Base-by-base conservation (phyloP, 2,113 vertebrate species). In the Pygoscelis antarcticus region DNA sequence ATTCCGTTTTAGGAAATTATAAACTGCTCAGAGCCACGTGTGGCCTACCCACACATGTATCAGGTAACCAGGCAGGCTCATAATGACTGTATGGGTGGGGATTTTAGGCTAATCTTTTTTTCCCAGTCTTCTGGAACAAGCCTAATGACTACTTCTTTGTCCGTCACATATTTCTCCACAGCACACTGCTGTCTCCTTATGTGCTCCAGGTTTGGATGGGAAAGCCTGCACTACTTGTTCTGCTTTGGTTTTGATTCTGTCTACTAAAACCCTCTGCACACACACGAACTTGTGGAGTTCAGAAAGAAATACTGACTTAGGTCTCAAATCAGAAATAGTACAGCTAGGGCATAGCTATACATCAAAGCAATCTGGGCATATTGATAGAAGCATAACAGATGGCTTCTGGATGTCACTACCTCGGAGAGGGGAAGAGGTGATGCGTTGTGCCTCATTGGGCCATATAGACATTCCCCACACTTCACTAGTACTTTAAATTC, bases 331-430 rank as follows among this genome's bases (percentile, higher is more conserved):
- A 65, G 49, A 79, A 89, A 58, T 29, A 82, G 42, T 8, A 7
- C 32, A 87, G 34, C 64, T 69, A 49, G 27, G 75, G 60, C 21
- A 60, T 6, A 83, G 62, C 66, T 44, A 22, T 70, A 27, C 71
- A 61, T 57, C 90, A 61, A 19, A 85, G 40, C 49, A 51, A 20
- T 25, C 26, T 11, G 8, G 52, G 44, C 32, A 36, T 57, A 47
- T 2, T 61, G 79, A 54, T 32, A 4, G 51, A 26, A 54, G 40
- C 1, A 1, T 66, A 89, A 54, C 66, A 70, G 71, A 40, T 91
- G 86, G 54, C 68, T 95, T 44, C 66, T 90, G 72, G n/a, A 81
- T 90, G 64, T 62, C 60, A 46, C 7, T 83, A 51, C 27, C 64
- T 83, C 0, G 0, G 38, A 84, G 20, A 3, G 9, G 46, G 55